A percentile compares a stretch with the other conserved stretches of the same genome.
Conservation (phyloP, 2,797 vertebrate species). For the Clarias platycephalus region DNA sequence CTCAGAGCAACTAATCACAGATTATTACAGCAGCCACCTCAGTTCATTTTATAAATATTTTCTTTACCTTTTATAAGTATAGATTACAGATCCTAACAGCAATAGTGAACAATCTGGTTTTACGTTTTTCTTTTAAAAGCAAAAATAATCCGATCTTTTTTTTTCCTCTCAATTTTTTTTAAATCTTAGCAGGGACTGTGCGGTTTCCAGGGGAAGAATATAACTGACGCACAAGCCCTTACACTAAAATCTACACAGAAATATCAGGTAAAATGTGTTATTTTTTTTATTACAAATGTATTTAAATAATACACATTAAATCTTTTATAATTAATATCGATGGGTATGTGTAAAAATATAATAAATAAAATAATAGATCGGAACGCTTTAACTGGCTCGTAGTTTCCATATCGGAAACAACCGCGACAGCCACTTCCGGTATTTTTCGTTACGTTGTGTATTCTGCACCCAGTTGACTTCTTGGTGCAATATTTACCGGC, state of each 20-base stretch:
- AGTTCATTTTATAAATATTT: neutral
- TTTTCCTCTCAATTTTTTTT: too few relatives aligned
- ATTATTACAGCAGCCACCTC: neutral
- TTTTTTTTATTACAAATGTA: neutral
- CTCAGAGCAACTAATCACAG: neutral
- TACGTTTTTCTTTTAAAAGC: too few relatives aligned
- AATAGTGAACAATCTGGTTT: neutral
- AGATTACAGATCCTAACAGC: neutral
- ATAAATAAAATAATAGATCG: neutral
- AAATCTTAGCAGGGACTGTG: neutral
- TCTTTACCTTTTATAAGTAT: too few relatives aligned
- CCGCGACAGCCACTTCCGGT: neutral
- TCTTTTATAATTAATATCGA: neutral
- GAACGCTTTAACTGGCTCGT: neutral
- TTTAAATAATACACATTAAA: neutral
- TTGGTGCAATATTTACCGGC: neutral
- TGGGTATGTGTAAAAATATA: neutral
- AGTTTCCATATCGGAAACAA: conserved; percentile 16
- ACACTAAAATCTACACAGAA: neutral
- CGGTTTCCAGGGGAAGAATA: neutral
- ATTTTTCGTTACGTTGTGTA: neutral
- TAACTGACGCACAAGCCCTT: neutral
- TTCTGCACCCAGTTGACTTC: neutral
- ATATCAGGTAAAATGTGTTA: neutral
- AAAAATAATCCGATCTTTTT: neutral